Evolutionary conservation across 2,888 invertebrate genomes (phyloP).

Genomic region (Abrostola tripartita): DNA sequence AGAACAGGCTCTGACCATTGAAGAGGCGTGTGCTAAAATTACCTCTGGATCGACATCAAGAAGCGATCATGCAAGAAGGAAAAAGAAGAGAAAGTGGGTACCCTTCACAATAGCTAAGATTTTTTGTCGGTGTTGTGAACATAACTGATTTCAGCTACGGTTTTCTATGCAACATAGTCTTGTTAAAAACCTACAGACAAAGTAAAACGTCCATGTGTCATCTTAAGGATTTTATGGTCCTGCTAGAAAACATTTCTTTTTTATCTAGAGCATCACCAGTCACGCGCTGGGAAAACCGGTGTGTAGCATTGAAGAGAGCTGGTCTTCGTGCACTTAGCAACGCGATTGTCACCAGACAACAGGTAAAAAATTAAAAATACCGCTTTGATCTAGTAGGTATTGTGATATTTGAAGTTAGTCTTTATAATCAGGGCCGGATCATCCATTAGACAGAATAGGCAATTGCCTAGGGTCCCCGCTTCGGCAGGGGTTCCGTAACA

Average conservation of each 20-base stretch:
- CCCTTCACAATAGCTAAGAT: background rate
- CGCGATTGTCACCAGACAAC: conserved; percentile 73
- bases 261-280: conserved; percentile 68
- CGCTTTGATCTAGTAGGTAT: too few relatives aligned
- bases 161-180: too few relatives aligned
- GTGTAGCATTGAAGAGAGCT: conserved; percentile 70
- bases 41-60: conserved; percentile 38
- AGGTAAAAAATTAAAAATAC: conserved; percentile 58
- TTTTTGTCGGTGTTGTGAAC: too few relatives aligned
- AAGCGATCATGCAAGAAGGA: conserved; percentile 51
- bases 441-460: too few relatives aligned
- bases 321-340: conserved; percentile 75
- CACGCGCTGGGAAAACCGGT: conserved; percentile 74
- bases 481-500: too few relatives aligned
- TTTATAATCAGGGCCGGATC: too few relatives aligned
- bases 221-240: background rate
- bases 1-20: conserved; percentile 70
- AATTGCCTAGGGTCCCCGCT: too few relatives aligned
- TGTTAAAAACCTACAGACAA: too few relatives aligned
- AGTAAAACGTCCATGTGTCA: too few relatives aligned
- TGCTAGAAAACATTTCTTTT: background rate
- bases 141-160: too few relatives aligned
- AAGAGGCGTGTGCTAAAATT: conserved; percentile 68
- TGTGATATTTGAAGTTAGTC: too few relatives aligned
- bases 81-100: conserved; percentile 68